Percentiles rank a stretch among this genome's conserved stretches.
Evolutionary conservation across 2,888 invertebrate species (phyloP).

Genomic region (Macrostomum cliftonense): DNA sequence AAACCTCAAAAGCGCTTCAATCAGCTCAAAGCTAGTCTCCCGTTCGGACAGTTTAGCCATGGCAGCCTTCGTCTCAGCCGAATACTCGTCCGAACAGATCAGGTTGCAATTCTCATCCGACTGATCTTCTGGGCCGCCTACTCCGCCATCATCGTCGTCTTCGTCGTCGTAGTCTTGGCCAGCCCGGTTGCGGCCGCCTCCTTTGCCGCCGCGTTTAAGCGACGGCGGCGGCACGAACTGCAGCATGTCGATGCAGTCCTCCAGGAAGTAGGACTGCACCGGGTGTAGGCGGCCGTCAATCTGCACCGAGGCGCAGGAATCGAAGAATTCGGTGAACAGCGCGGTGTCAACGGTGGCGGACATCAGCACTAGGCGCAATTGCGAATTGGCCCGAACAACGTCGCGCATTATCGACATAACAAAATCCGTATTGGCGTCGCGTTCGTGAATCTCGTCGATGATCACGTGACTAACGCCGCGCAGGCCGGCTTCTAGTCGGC

Average conservation of each 20-base stretch:
- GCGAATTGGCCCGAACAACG: constrained; percentile 77
- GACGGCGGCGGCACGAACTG: constrained; percentile 59
- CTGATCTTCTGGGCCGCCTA: constrained; percentile 26
- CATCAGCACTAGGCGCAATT: constrained; percentile 80
- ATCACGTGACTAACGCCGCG: constrained; percentile 88
- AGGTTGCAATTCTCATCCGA: constrained; percentile 48
- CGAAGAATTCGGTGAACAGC: constrained; percentile 75
- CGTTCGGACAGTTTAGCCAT: constrained; percentile 66
- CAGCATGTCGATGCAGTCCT: constrained; percentile 72
- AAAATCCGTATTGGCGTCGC: constrained; percentile 63
- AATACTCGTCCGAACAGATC: constrained; percentile 39
- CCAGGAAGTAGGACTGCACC: constrained; percentile 69
- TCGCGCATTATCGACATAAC: constrained; percentile 77
- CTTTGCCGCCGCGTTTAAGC: constrained; percentile 16
- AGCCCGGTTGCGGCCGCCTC: no score
- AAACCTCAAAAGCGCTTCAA: constrained; percentile 44
- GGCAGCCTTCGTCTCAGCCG: constrained; percentile 46
- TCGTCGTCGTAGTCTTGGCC: constrained; percentile 46
- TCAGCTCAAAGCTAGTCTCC: constrained; percentile 74
- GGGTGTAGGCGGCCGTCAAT: constrained; percentile 68
- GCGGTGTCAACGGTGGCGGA: constrained; percentile 90
- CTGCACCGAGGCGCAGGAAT: constrained; percentile 70
- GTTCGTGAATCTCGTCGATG: constrained; percentile 85
- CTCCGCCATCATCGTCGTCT: constrained; percentile 30
- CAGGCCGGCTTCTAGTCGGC: constrained; percentile 76